phyloP scores from a whole-genome alignment of 2,797 vertebrate genomes.

The Poeciliopsis turneri region DNA sequence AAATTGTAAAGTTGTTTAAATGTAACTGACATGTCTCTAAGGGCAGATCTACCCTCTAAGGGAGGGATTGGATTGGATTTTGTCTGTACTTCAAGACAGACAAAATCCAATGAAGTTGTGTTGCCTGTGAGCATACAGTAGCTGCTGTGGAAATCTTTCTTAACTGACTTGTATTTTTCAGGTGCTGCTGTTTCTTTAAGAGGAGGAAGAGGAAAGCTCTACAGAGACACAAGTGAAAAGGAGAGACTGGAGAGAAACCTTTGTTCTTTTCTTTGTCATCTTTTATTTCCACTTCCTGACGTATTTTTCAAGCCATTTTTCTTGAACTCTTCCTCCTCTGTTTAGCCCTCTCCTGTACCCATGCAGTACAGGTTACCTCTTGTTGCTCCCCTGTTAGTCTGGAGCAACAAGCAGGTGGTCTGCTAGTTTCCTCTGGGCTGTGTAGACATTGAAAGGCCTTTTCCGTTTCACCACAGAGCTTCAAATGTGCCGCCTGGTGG shows the following conservation, averaged over 20 bases:
- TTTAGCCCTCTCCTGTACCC: conserved; percentile 21
- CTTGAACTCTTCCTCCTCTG: conserved; percentile 7
- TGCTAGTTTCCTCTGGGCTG: conserved; percentile 25
- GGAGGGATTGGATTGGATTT: too few relatives aligned
- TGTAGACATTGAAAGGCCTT: conserved; percentile 2
- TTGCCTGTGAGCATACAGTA: neutral
- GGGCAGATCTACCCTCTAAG: neutral
- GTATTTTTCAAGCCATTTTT: conserved; percentile 10
- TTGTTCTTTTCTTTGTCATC: conserved; percentile 13
- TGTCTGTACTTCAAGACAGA: neutral
- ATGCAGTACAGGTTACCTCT: neutral
- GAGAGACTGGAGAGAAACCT: conserved; percentile 16
- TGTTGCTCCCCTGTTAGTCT: conserved; percentile 5
- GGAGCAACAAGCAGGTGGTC: conserved; percentile 30
- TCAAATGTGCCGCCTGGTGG: conserved; percentile 18
- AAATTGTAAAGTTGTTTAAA: too few relatives aligned
- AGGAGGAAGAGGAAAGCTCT: conserved; percentile 95
- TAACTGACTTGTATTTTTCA: conserved; percentile 58
- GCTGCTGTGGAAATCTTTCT: neutral
- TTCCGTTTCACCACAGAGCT: conserved; percentile 28
- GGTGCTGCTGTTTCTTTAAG: conserved; percentile 98
- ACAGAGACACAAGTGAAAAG: conserved; percentile 90
- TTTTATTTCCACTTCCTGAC: neutral
- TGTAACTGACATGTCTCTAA: too few relatives aligned
- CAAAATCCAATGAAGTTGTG: neutral